Evolutionary conservation across 37 sponge, comb jelly and placozoan species (phyloP).

Genomic region (Theonella swinhoei): DNA sequence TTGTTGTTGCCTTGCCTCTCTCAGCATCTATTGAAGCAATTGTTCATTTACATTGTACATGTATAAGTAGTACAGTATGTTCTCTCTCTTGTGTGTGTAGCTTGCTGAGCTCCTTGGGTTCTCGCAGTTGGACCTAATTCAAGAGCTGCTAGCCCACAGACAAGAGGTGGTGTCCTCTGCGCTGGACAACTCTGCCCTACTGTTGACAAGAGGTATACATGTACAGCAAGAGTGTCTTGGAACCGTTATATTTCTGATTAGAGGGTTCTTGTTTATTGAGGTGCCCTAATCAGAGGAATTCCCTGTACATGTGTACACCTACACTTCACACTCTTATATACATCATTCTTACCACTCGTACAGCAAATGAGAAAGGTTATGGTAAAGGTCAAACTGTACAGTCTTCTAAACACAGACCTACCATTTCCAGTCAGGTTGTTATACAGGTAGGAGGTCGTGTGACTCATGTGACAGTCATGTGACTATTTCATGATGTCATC

Average conservation of each 20-base stretch:
- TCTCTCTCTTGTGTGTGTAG: too few species aligned
- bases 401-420: slow-evolving; percentile 7
- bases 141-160: slow-evolving; percentile 71
- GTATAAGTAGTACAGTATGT: too few species aligned
- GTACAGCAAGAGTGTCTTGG: neutral
- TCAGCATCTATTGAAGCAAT: too few species aligned
- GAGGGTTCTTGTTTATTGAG: neutral
- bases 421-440: slow-evolving; percentile 43
- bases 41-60: too few species aligned
- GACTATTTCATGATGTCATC: neutral
- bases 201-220: slow-evolving; percentile 2
- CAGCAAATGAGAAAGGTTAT: too few species aligned
- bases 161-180: slow-evolving; percentile 57
- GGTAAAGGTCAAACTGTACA: neutral
- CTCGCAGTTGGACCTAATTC: slow-evolving; percentile 79
- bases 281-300: neutral
- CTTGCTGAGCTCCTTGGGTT: slow-evolving; percentile 88
- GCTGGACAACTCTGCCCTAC: slow-evolving; percentile 25
- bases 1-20: too few species aligned
- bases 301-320: neutral
- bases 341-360: too few species aligned
- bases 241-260: too few species aligned
- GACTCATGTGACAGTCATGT: neutral
- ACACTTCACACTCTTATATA: neutral
- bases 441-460: slow-evolving; percentile 19